Evolutionary conservation across 1,140 invertebrate genomes (phyloP), one percentile per base, ranked within the genome.

Genomic region (Plodia interpunctella): DNA sequence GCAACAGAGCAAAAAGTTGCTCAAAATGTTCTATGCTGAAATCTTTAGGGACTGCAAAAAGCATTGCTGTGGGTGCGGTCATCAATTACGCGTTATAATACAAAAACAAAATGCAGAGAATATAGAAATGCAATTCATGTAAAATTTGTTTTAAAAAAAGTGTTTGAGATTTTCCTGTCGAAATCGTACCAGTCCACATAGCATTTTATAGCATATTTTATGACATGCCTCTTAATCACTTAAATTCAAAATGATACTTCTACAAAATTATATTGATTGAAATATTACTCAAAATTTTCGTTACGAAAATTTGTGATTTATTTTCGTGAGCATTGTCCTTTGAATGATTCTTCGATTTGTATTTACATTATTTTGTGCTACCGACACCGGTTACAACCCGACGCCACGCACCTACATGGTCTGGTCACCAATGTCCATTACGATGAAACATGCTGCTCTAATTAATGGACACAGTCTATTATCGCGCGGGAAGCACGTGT

Each of bases 381-480:
- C 38, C n/a, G 15, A 2, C 38, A 3, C 15, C 6, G 32, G 32
- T 35, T 35, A 35, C 32, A 35, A 13, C 32, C 57, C 54, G 55
- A 49, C 58, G 60, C 66, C 2, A 44, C 38, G 13, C 15, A 44
- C 38, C 38, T 15, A 44, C 15, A 44, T 44, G 38, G 38, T 15
- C 38, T 17, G 38, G 38, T 70, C 72, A 65, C 69, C 68, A 60
- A 73, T 77, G 71, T 73, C 72, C 74, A 78, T 81, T 78, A 76
- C 72, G 66, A 75, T 80, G 78, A 78, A 80, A 80, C 76, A 78
- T 75, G 76, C 68, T 75, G 72, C 69, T 76, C 69, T 83, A 83
- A 86, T 84, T 84, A 87, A 87, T 87, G 78, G 73, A 75, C 71
- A 66, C 66, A 71, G 74, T 80, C 77, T 77, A 80, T 80, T 83